These are phyloP conservation scores for Cataglyphis rosenhaueri DNA, from an alignment of 2,888 invertebrate species.

Conservation along the genomic window DNA sequence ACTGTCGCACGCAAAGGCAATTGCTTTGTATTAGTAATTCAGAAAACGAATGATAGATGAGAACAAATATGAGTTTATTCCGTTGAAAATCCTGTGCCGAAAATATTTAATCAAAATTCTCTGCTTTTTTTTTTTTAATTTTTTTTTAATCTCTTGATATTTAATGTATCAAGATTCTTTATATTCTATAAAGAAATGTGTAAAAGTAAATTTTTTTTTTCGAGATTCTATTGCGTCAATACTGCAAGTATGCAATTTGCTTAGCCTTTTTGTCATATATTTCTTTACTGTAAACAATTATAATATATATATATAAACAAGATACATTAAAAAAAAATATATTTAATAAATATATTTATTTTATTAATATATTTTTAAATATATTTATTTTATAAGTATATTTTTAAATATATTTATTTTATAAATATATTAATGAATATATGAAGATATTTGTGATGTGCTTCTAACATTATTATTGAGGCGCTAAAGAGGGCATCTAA, in stretches of 20 bases:
- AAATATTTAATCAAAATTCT: constrained; percentile 6
- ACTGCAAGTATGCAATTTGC: no score
- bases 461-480: not conserved
- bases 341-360: not conserved
- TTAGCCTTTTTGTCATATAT: no score
- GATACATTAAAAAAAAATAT: no score
- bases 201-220: not conserved
- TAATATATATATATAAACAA: no score
- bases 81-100: not conserved
- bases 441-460: not conserved
- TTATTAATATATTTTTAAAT: no score
- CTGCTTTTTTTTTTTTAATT: not conserved
- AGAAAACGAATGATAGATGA: constrained; percentile 64
- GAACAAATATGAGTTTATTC: constrained; percentile 61
- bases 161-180: not conserved
- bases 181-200: not conserved
- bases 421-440: not conserved
- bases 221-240: not conserved
- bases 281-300: no score
- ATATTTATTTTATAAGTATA: not conserved
- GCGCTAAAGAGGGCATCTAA: not conserved
- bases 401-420: not conserved
- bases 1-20: constrained; percentile 69
- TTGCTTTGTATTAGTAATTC: constrained; percentile 67
- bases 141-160: not conserved